Evolutionary conservation across 2,888 invertebrate genomes (phyloP).

Genomic region (Noctua janthina): DNA sequence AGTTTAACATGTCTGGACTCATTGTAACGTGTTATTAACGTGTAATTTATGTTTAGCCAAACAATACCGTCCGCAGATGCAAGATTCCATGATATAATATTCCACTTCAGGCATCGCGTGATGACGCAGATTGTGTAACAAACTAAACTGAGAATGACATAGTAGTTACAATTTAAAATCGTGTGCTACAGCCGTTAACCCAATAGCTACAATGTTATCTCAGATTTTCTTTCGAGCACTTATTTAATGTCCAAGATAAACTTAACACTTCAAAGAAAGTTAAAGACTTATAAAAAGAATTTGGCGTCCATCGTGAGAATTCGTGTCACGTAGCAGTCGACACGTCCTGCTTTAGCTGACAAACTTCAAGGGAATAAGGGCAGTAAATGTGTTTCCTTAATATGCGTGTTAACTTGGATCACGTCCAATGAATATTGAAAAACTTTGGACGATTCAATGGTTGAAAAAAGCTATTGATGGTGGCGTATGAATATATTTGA

Average conservation of each 20-base stretch:
- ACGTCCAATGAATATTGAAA: constrained; percentile 58
- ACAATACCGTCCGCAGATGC: constrained; percentile 49
- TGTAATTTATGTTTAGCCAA: constrained; percentile 49
- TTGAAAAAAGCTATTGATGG: constrained; percentile 37
- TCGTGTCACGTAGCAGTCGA: constrained; percentile 63
- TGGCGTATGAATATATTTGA: constrained; percentile 54
- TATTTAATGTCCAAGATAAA: constrained; percentile 49
- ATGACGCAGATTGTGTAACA: constrained; percentile 43
- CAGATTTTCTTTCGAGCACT: constrained; percentile 27
- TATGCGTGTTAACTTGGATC: constrained; percentile 43
- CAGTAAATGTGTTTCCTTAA: constrained; percentile 47
- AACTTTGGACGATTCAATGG: constrained; percentile 31
- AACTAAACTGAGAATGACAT: constrained; percentile 42
- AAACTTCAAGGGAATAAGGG: constrained; percentile 55
- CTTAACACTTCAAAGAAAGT: constrained; percentile 44
- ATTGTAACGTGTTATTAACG: constrained; percentile 55
- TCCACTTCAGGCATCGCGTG: constrained; percentile 18
- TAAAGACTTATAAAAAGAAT: constrained; percentile 41
- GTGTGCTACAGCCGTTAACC: constrained; percentile 42
- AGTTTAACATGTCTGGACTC: constrained; percentile 51
- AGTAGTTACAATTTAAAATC: constrained; percentile 40
- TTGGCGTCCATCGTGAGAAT: constrained; percentile 43
- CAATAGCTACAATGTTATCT: constrained; percentile 29
- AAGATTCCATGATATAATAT: constrained; percentile 45
- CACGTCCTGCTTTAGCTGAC: constrained; percentile 60